A percentile compares a stretch with the other conserved stretches of the same genome.
Evolutionary conservation across 1,140 invertebrate genomes (phyloP).

Genomic region (Drosophila sp.): DNA sequence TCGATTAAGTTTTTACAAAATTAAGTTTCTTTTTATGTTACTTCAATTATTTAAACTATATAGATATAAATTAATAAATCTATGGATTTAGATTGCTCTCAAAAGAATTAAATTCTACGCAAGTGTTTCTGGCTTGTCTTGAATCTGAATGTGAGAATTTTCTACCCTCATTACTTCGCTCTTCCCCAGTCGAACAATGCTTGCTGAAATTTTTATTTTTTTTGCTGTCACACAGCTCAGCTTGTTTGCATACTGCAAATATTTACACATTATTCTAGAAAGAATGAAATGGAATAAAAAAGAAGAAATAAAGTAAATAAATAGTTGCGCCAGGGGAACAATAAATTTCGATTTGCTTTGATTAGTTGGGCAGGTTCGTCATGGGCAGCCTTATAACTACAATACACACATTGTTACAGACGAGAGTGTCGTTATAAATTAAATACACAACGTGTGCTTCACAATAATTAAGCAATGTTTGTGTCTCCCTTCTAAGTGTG

Average conservation of each 20-base stretch:
- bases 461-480: constrained; percentile 67
- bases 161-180: background rate
- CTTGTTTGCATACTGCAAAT: constrained; percentile 51
- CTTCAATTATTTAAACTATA: too few species aligned
- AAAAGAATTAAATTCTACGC: background rate
- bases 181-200: background rate
- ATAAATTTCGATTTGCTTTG: constrained; percentile 69
- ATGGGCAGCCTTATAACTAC: constrained; percentile 23
- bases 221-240: constrained; percentile 18
- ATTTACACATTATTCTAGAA: constrained; percentile 47
- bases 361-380: constrained; percentile 59
- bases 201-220: constrained; percentile 43
- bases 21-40: too few species aligned
- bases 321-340: constrained; percentile 39
- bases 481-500: constrained; percentile 8
- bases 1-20: too few species aligned
- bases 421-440: constrained; percentile 45
- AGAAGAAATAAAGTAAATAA: constrained; percentile 19
- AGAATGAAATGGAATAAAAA: background rate
- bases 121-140: constrained; percentile 26
- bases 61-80: too few species aligned
- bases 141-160: constrained; percentile 17
- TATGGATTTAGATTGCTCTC: background rate
- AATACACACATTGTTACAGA: constrained; percentile 1
- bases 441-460: constrained; percentile 32